phyloP scores from a whole-genome alignment of 2,113 vertebrate species.

The Dromaius novaehollandiae region DNA sequence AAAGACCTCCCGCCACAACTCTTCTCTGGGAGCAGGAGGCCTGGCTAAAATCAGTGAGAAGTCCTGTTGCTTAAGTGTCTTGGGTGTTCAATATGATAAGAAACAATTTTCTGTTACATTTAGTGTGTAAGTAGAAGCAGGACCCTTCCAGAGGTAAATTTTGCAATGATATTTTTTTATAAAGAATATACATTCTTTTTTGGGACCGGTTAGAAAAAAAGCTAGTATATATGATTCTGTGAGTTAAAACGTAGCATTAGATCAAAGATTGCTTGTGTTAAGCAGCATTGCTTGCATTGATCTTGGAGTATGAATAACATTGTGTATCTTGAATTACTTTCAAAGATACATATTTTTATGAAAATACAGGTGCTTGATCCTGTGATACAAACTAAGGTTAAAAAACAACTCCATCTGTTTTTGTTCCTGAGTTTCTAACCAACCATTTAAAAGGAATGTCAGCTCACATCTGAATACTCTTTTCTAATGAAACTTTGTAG shows the following conservation, averaged over 20 bases:
- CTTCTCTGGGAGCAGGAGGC: not conserved
- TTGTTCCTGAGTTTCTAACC: not conserved
- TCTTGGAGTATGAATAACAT: not conserved
- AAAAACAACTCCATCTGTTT: not conserved
- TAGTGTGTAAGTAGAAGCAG: not conserved
- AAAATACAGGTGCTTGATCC: not conserved
- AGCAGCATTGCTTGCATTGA: not conserved
- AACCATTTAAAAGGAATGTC: not conserved
- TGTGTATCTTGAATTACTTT: not conserved
- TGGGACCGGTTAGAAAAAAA: not conserved
- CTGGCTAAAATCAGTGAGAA: not conserved
- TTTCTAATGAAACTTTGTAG: slow-evolving; percentile 30
- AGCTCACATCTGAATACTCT: not conserved
- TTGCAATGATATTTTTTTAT: not conserved
- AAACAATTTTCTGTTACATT: not conserved
- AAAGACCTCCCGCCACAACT: not conserved
- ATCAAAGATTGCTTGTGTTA: not conserved
- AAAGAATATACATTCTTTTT: not conserved
- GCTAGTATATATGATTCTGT: not conserved
- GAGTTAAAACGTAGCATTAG: not conserved
- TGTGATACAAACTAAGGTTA: not conserved
- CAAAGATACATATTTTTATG: not conserved
- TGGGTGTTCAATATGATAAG: not conserved
- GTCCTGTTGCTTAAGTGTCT: not conserved
- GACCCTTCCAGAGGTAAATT: not conserved